These are phyloP conservation scores for Thaumetopoea pityocampa DNA, from an alignment of 1,140 invertebrate genomes.

Conservation along the genomic window DNA sequence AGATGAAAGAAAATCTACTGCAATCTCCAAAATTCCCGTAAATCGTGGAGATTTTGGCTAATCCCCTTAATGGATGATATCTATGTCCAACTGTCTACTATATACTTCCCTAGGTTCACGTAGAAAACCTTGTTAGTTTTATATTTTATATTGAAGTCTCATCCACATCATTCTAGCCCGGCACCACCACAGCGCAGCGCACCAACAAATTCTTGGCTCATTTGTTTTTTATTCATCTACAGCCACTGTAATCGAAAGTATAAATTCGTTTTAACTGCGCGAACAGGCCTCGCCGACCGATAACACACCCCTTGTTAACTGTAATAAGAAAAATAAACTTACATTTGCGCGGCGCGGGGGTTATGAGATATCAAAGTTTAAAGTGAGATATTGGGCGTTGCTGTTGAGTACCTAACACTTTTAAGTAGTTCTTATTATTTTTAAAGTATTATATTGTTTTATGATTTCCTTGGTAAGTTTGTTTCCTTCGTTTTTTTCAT, in stretches of 20 bases:
- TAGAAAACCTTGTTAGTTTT: neutral
- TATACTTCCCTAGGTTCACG: too few relatives aligned
- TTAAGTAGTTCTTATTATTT: too few relatives aligned
- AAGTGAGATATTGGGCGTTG: slow-evolving; percentile 21
- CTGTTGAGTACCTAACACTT: too few relatives aligned
- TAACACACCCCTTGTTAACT: slow-evolving; percentile 49
- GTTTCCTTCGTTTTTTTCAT: too few relatives aligned
- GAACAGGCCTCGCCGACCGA: slow-evolving; percentile 35
- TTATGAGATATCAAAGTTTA: slow-evolving; percentile 31
- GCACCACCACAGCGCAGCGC: slow-evolving; percentile 28
- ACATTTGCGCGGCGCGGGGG: slow-evolving; percentile 23
- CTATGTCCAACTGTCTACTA: too few relatives aligned
- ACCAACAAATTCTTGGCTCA: slow-evolving; percentile 69
- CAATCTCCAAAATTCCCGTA: too few relatives aligned
- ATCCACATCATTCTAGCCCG: slow-evolving; percentile 31
- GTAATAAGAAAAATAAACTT: slow-evolving; percentile 68
- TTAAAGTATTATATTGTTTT: too few relatives aligned
- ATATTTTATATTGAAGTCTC: slow-evolving; percentile 1
- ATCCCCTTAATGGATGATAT: too few relatives aligned
- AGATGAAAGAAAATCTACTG: too few relatives aligned
- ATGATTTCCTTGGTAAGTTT: too few relatives aligned
- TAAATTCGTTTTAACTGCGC: slow-evolving; percentile 63
- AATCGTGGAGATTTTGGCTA: too few relatives aligned
- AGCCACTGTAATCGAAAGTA: slow-evolving; percentile 67
- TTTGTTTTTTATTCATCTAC: slow-evolving; percentile 72